Conservation (phyloP, 2,888 invertebrate genomes). For the Exocentrus adspersus region DNA sequence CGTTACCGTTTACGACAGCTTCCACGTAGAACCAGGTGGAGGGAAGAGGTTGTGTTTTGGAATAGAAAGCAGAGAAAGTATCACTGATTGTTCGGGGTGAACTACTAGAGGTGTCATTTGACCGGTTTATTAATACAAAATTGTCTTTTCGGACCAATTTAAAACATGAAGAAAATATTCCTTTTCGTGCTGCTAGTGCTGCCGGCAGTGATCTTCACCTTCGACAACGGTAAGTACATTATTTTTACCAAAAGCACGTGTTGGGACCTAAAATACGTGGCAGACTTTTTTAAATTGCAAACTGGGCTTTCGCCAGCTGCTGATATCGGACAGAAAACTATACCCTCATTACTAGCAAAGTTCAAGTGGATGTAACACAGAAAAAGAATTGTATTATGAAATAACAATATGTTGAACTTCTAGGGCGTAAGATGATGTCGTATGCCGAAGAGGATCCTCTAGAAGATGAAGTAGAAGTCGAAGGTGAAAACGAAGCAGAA, state of each 20-base stretch:
- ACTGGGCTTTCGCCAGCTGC: no score
- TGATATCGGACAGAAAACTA: no score
- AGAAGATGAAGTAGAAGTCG: constrained; percentile 72
- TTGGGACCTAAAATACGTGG: constrained; percentile 14
- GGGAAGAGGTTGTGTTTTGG: constrained; percentile 40
- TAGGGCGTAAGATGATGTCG: constrained; percentile 67
- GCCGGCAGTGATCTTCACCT: constrained; percentile 76
- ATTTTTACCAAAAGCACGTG: not conserved
- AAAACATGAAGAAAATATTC: constrained; percentile 75
- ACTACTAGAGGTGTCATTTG: not conserved
- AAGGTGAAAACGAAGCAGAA: constrained; percentile 74
- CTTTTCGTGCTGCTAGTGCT: constrained; percentile 74
- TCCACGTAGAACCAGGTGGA: constrained; percentile 58
- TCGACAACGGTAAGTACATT: constrained; percentile 75
- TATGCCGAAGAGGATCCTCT: constrained; percentile 75
- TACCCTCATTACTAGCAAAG: no score
- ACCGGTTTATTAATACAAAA: not conserved
- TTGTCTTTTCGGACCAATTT: not conserved
- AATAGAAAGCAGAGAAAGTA: constrained; percentile 17
- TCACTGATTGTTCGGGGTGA: constrained; percentile 18
- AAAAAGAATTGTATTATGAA: no score
- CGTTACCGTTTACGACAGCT: constrained; percentile 45
- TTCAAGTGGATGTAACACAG: no score
- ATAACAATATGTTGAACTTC: constrained; percentile 25
- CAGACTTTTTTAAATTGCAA: constrained; percentile 13